Base-by-base conservation (phyloP, 2,888 invertebrate species). In the Rhingia rostrata region DNA sequence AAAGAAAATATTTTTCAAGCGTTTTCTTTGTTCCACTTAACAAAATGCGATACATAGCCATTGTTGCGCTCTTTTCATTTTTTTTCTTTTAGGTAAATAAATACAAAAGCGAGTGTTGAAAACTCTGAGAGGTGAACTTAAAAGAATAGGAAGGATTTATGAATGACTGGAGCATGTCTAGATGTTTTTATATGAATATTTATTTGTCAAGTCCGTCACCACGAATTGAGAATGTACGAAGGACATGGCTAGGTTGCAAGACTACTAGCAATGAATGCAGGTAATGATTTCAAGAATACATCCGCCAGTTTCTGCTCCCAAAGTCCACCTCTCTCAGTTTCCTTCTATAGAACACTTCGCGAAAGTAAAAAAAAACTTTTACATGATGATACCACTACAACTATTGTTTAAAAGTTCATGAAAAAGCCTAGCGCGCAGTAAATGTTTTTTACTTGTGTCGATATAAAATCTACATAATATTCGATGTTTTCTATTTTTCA, bases 381-480 rank as follows among this genome's bases (percentile, higher is more conserved):
- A 41, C n/a, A 39, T 10, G 4, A 22, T 22, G 22, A 22, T 22
- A 22, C 2, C 45, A 54, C 33, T 49, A 64, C 39, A 61, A 69
- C 61, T 61, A 61, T 61, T 35, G 35, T 60, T 67, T 67, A 43
- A 60, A 47, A 37, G 30, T 39, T 51, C 32, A 51, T 53, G 33
- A 49, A 74, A 47, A 32, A 63, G 22, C 30, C 56, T 70, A 49
- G 56, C 49, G 63, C 49, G 35, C 47, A 49, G 54, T 37, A 47
- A 14, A 47, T 32, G 35, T 41, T 53, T 64, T 60, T 64, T 39
- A 53, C 30, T 69, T 64, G 79, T 74, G 70, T 84, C 74, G 79
- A 75, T 84, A 84, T 80, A 84, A 84, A 84, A 84, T 84, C 84
- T 84, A 84, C 84, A 79, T 84, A 84, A 84, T 84, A 84, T 84